Conservation (phyloP, 2,113 vertebrate genomes). For the Spheniscus mendiculus region DNA sequence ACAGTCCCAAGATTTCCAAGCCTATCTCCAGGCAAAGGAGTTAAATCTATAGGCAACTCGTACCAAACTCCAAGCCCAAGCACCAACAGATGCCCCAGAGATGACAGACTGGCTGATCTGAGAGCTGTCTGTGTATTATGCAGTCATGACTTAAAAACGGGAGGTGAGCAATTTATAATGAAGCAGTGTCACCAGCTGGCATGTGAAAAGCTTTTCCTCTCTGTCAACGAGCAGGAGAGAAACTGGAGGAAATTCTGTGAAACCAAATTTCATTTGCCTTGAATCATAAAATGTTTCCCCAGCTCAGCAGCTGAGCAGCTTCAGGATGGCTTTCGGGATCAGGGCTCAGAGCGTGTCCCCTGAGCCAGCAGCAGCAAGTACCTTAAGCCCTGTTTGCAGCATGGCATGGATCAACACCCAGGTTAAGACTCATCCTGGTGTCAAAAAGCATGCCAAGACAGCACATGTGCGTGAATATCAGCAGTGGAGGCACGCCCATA, state of each 20-base stretch:
- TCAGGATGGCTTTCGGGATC: neutral
- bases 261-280: neutral
- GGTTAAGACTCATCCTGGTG: neutral
- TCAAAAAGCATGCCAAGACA: neutral
- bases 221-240: neutral
- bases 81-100: neutral
- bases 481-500: neutral
- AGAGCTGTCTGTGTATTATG: neutral
- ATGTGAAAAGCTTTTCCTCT: slow-evolving; percentile 47
- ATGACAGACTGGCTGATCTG: neutral
- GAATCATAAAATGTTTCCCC: neutral
- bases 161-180: slow-evolving; percentile 46
- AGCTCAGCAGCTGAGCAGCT: neutral
- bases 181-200: slow-evolving; percentile 69
- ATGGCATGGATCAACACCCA: accelerated
- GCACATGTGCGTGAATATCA: neutral
- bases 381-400: neutral
- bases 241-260: neutral
- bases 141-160: neutral
- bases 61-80: neutral
- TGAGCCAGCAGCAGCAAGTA: neutral
- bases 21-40: neutral
- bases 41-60: neutral
- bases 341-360: neutral
- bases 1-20: neutral